These are phyloP conservation scores for Ceratosolen fusciceps DNA, from an alignment of 1,140 invertebrate genomes.

Conservation along the genomic window DNA sequence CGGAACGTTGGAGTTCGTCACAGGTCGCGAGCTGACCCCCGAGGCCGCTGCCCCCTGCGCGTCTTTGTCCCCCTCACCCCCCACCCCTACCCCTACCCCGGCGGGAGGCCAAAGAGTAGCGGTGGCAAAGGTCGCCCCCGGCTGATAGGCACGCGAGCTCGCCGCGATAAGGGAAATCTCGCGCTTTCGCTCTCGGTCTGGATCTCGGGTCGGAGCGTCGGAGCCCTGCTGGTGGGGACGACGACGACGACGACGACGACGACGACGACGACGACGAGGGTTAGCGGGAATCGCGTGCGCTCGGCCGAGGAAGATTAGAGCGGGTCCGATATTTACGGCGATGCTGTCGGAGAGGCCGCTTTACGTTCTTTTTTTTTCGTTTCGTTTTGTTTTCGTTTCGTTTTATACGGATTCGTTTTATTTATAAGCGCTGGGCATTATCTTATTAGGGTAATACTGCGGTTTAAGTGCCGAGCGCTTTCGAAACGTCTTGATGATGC, in stretches of 20 bases:
- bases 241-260: too few species aligned
- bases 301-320: too few species aligned
- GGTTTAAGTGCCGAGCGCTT: neutral
- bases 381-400: neutral
- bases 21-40: slow-evolving; percentile 60
- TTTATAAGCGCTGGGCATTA: neutral
- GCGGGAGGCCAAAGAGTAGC: too few species aligned
- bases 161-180: neutral
- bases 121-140: neutral
- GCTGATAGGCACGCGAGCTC: neutral
- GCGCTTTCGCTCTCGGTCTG: too few species aligned
- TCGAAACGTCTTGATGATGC: neutral
- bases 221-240: too few species aligned
- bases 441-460: neutral
- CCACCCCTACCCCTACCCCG: slow-evolving; percentile 27
- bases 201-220: too few species aligned
- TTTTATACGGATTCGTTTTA: neutral
- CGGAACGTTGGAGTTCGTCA: slow-evolving; percentile 48
- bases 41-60: slow-evolving; percentile 64
- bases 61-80: too few species aligned
- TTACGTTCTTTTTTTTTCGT: neutral
- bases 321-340: too few species aligned
- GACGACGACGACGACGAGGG: too few species aligned
- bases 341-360: too few species aligned
- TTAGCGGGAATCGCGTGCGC: too few species aligned